Percentiles rank a stretch among this genome's conserved stretches.
Evolutionary conservation across 2,113 vertebrate species (phyloP).

Genomic region (Lasiurus borealis): DNA sequence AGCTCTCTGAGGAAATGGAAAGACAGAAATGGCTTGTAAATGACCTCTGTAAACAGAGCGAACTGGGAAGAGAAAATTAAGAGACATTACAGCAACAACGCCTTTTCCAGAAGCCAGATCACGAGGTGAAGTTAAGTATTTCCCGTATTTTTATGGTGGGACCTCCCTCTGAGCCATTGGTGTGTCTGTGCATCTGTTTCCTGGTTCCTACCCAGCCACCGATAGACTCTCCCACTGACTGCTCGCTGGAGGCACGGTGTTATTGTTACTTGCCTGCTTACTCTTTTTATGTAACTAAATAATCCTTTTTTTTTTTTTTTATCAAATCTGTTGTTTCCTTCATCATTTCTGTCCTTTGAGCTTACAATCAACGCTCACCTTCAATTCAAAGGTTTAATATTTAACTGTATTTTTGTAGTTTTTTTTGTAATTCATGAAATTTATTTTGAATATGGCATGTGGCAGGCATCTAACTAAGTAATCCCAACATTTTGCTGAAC

Average conservation of each 20-base stretch:
- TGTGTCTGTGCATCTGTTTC: not conserved
- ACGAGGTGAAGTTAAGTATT: not conserved
- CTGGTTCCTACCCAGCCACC: not conserved
- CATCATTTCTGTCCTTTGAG: not conserved
- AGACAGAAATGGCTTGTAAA: not conserved
- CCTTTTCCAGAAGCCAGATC: conserved; percentile 48
- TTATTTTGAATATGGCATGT: not conserved
- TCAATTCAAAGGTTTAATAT: not conserved
- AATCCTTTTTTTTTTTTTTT: not conserved
- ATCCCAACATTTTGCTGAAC: not conserved
- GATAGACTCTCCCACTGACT: not conserved
- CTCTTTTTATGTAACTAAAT: not conserved
- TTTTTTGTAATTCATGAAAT: not conserved
- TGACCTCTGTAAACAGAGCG: not conserved
- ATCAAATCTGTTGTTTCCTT: conserved; percentile 1
- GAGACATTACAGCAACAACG: not conserved
- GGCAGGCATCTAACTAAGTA: not conserved
- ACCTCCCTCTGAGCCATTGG: not conserved
- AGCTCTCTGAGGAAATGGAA: not conserved
- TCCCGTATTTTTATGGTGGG: not conserved
- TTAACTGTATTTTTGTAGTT: not conserved
- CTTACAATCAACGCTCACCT: conserved; percentile 9
- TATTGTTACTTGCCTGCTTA: not conserved
- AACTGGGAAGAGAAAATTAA: not conserved
- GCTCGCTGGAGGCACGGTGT: not conserved